phyloP scores from a whole-genome alignment of 2,888 invertebrate species.

The Tetragonisca angustula region DNA sequence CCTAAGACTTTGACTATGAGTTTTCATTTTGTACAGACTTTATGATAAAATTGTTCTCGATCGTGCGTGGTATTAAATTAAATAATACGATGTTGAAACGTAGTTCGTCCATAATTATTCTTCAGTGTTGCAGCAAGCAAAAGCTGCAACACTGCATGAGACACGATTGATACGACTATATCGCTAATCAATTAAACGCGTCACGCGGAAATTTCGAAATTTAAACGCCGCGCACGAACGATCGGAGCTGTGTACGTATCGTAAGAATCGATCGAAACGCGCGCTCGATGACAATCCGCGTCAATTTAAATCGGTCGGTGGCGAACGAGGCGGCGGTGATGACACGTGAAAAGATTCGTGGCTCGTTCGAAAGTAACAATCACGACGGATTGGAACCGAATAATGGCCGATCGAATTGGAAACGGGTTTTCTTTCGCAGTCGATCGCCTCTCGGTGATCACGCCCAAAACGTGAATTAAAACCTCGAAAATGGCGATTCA shows the following conservation, averaged over 20 bases:
- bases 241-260: no score
- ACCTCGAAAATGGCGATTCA: not conserved
- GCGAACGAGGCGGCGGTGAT: not conserved
- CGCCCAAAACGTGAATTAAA: not conserved
- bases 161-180: no score
- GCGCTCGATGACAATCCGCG: constrained; percentile 27
- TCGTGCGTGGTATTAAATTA: no score
- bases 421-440: constrained; percentile 1
- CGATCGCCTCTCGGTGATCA: not conserved
- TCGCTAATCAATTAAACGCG: no score
- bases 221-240: not conserved
- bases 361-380: constrained; percentile 13
- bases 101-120: no score
- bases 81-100: no score
- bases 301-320: constrained; percentile 31
- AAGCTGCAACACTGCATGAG: no score
- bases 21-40: no score
- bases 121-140: no score
- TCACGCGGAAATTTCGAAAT: not conserved
- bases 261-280: not conserved
- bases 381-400: constrained; percentile 20
- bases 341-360: constrained; percentile 20
- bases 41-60: no score
- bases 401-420: constrained; percentile 44
- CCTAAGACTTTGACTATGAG: no score